Evolutionary conservation across 1,140 invertebrate species (phyloP).

Genomic region (Paraescarpia echinospica): DNA sequence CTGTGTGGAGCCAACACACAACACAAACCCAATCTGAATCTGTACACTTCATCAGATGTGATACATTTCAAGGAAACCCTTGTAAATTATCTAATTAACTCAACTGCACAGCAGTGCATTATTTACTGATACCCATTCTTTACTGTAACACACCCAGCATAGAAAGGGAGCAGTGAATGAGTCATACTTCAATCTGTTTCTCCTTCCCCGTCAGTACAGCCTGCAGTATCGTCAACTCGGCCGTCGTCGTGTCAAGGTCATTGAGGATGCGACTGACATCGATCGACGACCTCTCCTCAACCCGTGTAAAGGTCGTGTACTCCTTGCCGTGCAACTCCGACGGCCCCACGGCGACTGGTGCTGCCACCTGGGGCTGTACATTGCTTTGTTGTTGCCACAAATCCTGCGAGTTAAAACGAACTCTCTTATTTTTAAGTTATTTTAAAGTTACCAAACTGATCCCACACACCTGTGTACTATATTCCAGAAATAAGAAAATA

Average conservation of each 20-base stretch:
- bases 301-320: conserved; percentile 7
- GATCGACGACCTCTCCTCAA: conserved; percentile 1
- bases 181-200: conserved; percentile 8
- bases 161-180: neutral
- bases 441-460: neutral
- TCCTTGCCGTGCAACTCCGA: neutral
- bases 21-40: no score
- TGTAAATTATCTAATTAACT: no score
- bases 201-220: neutral
- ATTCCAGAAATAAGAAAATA: neutral
- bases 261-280: neutral
- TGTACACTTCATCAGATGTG: no score
- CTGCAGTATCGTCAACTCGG: conserved; percentile 14
- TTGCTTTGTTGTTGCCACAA: neutral
- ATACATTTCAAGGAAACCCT: no score
- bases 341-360: neutral
- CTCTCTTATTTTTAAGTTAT: neutral
- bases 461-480: neutral
- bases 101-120: no score
- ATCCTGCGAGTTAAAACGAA: neutral
- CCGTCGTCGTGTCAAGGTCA: conserved; percentile 1
- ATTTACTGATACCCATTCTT: no score
- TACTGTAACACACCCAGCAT: neutral
- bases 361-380: neutral
- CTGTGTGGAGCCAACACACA: no score